Conservation (phyloP, 2,888 invertebrate genomes). For the Rotaria magnacalcarata region DNA sequence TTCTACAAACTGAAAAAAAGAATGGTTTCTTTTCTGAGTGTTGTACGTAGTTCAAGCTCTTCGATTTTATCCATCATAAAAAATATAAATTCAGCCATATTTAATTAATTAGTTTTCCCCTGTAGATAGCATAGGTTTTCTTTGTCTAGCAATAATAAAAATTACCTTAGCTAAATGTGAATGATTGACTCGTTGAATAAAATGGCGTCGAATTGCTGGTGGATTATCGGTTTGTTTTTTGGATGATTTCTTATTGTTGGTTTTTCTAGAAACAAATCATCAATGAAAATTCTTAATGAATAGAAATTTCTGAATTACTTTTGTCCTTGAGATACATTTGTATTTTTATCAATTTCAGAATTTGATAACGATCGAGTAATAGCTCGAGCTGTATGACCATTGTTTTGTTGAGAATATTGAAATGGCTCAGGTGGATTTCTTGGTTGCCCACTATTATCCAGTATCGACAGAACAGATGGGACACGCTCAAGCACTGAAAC, state of each 20-base stretch:
- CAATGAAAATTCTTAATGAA: too few species aligned
- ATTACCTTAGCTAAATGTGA: slow-evolving; percentile 23
- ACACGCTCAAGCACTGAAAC: background rate
- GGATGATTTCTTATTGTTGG: background rate
- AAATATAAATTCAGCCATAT: too few species aligned
- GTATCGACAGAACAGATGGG: background rate
- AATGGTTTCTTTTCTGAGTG: too few species aligned
- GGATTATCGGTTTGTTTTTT: background rate
- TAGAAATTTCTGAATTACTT: background rate
- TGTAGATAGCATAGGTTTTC: too few species aligned
- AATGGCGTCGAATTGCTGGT: slow-evolving; percentile 18
- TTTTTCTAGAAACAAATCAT: background rate
- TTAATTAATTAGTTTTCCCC: too few species aligned
- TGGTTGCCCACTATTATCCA: background rate
- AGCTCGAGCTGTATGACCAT: background rate
- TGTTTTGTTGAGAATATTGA: background rate
- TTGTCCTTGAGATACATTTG: background rate
- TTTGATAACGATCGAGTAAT: slow-evolving; percentile 6
- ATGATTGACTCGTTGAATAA: slow-evolving; percentile 1
- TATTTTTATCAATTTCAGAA: background rate
- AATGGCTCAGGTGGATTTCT: slow-evolving; percentile 17
- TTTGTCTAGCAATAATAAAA: too few species aligned
- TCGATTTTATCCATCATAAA: too few species aligned
- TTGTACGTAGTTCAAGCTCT: too few species aligned
- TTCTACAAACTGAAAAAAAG: too few species aligned